Evolutionary conservation across 2,888 invertebrate species (phyloP), one percentile per base, ranked within the genome.

Genomic region (Polydesmus complanatus): DNA sequence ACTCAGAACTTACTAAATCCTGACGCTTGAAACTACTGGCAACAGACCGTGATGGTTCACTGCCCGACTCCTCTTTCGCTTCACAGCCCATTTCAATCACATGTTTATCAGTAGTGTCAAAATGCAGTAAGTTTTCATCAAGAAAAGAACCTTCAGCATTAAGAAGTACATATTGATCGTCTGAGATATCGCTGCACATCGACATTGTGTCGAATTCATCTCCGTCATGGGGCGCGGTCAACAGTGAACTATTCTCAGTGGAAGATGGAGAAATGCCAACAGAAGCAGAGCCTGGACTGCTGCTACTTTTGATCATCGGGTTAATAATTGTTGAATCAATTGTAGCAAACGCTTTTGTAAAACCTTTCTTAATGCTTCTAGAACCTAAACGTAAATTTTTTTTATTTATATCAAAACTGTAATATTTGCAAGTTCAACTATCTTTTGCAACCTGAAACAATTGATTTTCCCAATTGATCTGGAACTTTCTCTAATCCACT

Each of bases 21-120:
- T 57, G 58, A 53, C 59, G 21, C 48, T 57, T 80, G 72, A 86
- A 87, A 25, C 84, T 85, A 70, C 88, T 88, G 61, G 84, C 85
- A 68, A 86, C 79, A 0, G 88, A 88, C 67, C 37, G 37, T 8
- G 37, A 37, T 5, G 84, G 86, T 57, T 67, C 68, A 19, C 65
- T 66, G 59, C 64, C 67, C 27, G 68, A 67, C 67, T 85, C 84
- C 69, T 88, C 88, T 54, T 86, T 79, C 14, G 88, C 88, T 70
- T 90, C 90, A n/a, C 84, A 84, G 0, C 89, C 90, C 47, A 88
- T 83, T 70, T 90, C 90, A 2, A 89, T 83, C 0, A 80, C 64
- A 25, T 62, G 68, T 68, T 57, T 65, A 66, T 53, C 58, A 18
- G 57, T 60, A 62, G 48, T 61, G 14, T 58, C 61, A 61, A 50